Percentiles rank a stretch among this genome's conserved stretches.
Conservation (phyloP, 1,140 invertebrate genomes). For the Gryllus bimaculatus region DNA sequence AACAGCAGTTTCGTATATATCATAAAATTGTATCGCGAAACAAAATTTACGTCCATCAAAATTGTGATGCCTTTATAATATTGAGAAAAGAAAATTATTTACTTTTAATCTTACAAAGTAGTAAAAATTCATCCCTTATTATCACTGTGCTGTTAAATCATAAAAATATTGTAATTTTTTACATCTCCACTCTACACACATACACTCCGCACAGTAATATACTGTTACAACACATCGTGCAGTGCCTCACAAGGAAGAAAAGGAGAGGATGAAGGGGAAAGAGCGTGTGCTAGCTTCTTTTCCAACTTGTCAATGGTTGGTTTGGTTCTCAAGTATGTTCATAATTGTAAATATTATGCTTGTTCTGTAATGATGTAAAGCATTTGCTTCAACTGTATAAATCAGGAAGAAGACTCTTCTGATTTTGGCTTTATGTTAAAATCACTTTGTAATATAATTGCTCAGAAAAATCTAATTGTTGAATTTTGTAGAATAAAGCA, state of each 20-base stretch:
- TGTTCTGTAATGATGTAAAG: background rate
- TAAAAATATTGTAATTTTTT: background rate
- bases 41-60: slow-evolving; percentile 20
- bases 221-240: background rate
- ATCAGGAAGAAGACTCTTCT: background rate
- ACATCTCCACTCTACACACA: background rate
- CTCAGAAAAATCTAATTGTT: no score
- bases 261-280: background rate
- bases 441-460: no score
- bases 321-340: background rate
- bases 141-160: background rate
- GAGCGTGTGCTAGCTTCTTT: background rate
- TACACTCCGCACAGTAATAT: slow-evolving; percentile 1
- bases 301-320: background rate
- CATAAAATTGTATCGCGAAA: background rate
- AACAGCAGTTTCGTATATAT: background rate
- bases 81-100: background rate
- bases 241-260: background rate
- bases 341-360: background rate
- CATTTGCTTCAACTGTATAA: background rate
- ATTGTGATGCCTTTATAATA: slow-evolving; percentile 16
- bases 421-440: no score
- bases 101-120: background rate
- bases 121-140: background rate
- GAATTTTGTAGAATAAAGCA: background rate